Conservation (phyloP, 2,888 invertebrate genomes). For the Perizoma affinitatum region DNA sequence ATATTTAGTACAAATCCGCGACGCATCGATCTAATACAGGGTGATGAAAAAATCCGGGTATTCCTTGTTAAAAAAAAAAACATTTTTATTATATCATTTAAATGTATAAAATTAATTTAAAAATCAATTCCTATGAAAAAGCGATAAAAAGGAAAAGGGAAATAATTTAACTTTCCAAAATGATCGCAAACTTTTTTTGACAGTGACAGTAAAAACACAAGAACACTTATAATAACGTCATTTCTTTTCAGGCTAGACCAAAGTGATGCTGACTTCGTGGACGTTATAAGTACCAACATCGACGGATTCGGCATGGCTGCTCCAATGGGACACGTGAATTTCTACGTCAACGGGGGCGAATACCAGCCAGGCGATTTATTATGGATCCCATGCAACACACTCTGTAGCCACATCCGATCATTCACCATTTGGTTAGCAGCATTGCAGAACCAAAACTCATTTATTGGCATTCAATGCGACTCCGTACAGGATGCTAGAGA, state of each 20-base stretch:
- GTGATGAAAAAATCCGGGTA: no score
- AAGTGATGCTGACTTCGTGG: slow-evolving; percentile 67
- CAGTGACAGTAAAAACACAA: no score
- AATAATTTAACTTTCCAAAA: no score
- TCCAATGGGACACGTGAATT: slow-evolving; percentile 66
- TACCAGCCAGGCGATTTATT: slow-evolving; percentile 55
- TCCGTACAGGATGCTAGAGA: slow-evolving; percentile 58
- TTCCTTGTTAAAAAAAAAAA: no score
- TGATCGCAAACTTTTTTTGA: no score
- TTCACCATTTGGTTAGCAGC: slow-evolving; percentile 55
- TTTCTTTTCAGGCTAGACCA: slow-evolving; percentile 50
- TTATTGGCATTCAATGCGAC: slow-evolving; percentile 57
- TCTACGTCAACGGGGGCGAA: slow-evolving; percentile 72
- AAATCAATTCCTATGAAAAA: no score
- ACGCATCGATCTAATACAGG: no score
- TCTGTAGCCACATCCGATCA: slow-evolving; percentile 56
- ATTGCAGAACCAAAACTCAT: slow-evolving; percentile 49
- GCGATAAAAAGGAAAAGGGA: no score
- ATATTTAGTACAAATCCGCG: no score
- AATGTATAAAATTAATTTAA: no score
- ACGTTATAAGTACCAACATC: slow-evolving; percentile 62
- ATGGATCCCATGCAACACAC: slow-evolving; percentile 48
- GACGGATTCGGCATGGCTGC: slow-evolving; percentile 68
- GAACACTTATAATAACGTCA: no score
- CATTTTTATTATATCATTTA: no score